phyloP scores from a whole-genome alignment of 1,140 invertebrate genomes.

The Conus ventricosus region DNA sequence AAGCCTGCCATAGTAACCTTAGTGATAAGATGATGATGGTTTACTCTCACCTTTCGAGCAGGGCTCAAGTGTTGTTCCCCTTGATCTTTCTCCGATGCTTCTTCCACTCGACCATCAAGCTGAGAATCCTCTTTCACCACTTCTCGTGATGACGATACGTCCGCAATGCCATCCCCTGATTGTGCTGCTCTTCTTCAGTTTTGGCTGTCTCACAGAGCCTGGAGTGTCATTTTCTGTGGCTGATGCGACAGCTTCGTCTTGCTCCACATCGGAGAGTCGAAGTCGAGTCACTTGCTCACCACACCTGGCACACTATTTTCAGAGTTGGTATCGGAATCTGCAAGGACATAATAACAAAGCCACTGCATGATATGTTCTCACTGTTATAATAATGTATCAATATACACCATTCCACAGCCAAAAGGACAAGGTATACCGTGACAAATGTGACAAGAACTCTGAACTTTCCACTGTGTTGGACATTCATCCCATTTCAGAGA shows the following conservation, averaged over 20 bases:
- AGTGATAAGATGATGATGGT: too few species aligned
- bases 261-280: neutral
- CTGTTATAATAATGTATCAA: too few species aligned
- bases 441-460: too few species aligned
- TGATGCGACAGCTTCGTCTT: neutral
- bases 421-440: too few species aligned
- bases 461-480: too few species aligned
- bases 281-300: conserved; percentile 21
- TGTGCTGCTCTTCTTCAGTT: neutral
- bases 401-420: too few species aligned
- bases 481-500: too few species aligned
- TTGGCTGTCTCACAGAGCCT: neutral
- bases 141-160: neutral
- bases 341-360: neutral
- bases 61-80: neutral
- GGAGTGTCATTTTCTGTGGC: neutral
- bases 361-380: too few species aligned
- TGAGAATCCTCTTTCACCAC: neutral
- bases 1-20: too few species aligned
- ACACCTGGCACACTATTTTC: neutral
- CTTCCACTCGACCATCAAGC: neutral
- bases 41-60: neutral
- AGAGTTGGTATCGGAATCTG: conserved; percentile 34
- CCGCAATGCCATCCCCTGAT: neutral
- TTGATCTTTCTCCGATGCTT: neutral